Evolutionary conservation across 2,888 invertebrate species (phyloP).

Genomic region (Acanthopleura granulata): DNA sequence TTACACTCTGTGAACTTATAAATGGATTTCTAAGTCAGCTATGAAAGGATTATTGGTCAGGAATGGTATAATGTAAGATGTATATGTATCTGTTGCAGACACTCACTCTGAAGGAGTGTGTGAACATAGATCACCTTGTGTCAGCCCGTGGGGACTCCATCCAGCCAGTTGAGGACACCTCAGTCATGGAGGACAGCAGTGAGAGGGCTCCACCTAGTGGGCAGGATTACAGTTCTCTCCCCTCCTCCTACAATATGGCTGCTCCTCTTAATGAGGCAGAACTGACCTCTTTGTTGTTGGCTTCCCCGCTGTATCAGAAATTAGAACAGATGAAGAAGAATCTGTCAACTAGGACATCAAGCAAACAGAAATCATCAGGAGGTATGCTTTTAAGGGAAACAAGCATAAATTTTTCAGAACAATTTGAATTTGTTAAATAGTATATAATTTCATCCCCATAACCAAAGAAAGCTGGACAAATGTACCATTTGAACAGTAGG

Average conservation of each 20-base stretch:
- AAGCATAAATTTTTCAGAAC: too few relatives aligned
- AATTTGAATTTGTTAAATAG: too few relatives aligned
- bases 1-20: too few relatives aligned
- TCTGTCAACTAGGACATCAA: conserved; percentile 47
- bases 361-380: too few relatives aligned
- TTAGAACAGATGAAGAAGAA: conserved; percentile 62
- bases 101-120: conserved; percentile 58
- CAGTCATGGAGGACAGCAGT: background rate
- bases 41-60: too few relatives aligned
- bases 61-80: too few relatives aligned
- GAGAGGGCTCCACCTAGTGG: conserved; percentile 9
- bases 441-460: too few relatives aligned
- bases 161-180: background rate
- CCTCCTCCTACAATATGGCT: conserved; percentile 54
- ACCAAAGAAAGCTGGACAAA: too few relatives aligned
- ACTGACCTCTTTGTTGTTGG: conserved; percentile 61
- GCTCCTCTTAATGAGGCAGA: conserved; percentile 65
- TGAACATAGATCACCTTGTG: conserved; percentile 51
- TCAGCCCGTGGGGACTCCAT: conserved; percentile 20
- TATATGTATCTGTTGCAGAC: conserved; percentile 48
- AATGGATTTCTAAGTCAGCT: too few relatives aligned
- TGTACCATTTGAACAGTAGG: too few relatives aligned
- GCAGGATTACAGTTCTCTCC: conserved; percentile 30
- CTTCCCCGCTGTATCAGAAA: conserved; percentile 66
- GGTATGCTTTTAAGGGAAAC: too few relatives aligned